These are phyloP conservation scores for Pristionchus arcanus DNA, from an alignment of 2,888 invertebrate genomes.

Conservation along the genomic window DNA sequence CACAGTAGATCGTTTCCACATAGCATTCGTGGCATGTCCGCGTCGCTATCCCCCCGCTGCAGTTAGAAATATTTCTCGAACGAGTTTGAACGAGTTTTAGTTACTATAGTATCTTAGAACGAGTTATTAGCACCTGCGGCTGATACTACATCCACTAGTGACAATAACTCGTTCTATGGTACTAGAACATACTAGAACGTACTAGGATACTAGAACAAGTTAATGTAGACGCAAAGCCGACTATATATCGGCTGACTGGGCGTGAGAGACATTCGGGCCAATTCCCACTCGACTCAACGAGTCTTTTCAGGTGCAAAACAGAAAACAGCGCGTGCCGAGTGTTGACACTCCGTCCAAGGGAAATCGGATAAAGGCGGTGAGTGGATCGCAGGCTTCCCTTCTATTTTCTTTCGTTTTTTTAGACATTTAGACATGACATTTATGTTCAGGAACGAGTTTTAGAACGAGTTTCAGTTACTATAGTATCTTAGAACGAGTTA, in stretches of 20 bases:
- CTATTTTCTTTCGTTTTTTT: not conserved
- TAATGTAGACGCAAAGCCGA: not conserved
- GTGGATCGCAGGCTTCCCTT: not conserved
- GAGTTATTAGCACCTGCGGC: too few relatives aligned
- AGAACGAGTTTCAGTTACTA: too few relatives aligned
- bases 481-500: too few relatives aligned
- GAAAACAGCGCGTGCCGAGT: slow-evolving; percentile 46
- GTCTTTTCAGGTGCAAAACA: slow-evolving; percentile 64
- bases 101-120: too few relatives aligned
- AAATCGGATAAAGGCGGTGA: slow-evolving; percentile 53
- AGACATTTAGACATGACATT: too few relatives aligned
- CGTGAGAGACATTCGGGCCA: not conserved
- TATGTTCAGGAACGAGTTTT: too few relatives aligned
- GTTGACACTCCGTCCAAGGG: slow-evolving; percentile 37
- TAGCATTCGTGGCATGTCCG: not conserved
- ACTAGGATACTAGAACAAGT: too few relatives aligned
- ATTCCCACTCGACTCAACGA: slow-evolving; percentile 1
- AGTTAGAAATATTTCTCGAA: not conserved
- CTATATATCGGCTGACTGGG: not conserved
- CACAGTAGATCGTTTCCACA: not conserved
- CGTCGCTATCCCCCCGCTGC: not conserved
- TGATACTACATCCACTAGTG: too few relatives aligned
- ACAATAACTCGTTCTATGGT: too few relatives aligned
- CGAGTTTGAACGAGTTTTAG: too few relatives aligned
- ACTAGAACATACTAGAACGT: too few relatives aligned